Evolutionary conservation across 2,888 invertebrate species (phyloP).

Genomic region (Drosophila anomalata): DNA sequence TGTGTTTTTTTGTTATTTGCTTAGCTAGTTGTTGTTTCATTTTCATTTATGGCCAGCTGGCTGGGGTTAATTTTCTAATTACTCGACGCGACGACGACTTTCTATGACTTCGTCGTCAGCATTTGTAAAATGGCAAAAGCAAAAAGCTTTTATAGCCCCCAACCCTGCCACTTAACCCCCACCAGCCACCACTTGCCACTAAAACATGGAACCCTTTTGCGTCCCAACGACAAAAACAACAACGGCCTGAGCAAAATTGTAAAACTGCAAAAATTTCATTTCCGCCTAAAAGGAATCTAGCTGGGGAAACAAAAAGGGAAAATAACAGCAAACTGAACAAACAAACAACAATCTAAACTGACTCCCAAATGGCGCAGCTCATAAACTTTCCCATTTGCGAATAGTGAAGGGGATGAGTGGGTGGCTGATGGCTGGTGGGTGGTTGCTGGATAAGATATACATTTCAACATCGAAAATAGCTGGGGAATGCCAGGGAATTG

Average conservation of each 20-base stretch:
- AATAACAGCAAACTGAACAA: conserved; percentile 26
- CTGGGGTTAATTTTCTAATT: conserved; percentile 75
- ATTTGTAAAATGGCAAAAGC: conserved; percentile 53
- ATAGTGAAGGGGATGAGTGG: conserved; percentile 24
- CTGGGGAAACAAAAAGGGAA: conserved; percentile 3
- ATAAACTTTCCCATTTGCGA: conserved; percentile 62
- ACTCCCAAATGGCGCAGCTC: conserved; percentile 62
- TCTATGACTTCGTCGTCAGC: conserved; percentile 63
- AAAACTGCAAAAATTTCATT: conserved; percentile 65
- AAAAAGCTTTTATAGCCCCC: conserved; percentile 56
- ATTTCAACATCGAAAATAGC: conserved; percentile 5
- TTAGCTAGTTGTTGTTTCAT: conserved; percentile 46
- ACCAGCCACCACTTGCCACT: background rate
- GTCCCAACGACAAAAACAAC: conserved; percentile 21
- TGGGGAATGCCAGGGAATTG: conserved; percentile 13
- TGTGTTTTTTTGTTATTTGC: conserved; percentile 20
- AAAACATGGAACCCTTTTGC: conserved; percentile 13
- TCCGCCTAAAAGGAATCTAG: conserved; percentile 52
- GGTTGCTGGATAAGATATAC: conserved; percentile 5
- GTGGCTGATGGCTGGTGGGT: background rate
- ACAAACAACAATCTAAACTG: conserved; percentile 43
- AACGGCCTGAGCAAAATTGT: conserved; percentile 48
- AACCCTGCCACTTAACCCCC: conserved; percentile 13
- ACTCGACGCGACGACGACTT: conserved; percentile 70
- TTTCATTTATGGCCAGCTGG: conserved; percentile 67